Evolutionary conservation across 2,888 invertebrate genomes (phyloP).

Genomic region (Mythimna pallens): DNA sequence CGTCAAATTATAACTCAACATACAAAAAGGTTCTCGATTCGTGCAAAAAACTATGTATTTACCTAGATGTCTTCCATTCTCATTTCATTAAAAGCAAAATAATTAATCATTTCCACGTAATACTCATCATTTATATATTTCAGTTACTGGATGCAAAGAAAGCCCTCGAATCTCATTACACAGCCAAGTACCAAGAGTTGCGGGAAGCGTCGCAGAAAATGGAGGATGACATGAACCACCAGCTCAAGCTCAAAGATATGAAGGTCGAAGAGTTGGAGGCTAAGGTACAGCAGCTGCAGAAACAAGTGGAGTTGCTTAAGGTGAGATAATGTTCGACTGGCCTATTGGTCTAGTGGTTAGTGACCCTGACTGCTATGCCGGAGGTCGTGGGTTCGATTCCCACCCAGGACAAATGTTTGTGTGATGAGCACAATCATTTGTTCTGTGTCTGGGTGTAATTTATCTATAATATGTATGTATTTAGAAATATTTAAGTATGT

Average conservation of each 20-base stretch:
- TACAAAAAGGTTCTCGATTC: no score
- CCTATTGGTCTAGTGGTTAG: no score
- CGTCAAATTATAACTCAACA: no score
- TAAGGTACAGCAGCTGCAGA: slow-evolving; percentile 80
- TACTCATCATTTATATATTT: slow-evolving; percentile 1
- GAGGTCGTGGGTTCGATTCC: no score
- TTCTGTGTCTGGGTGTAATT: no score
- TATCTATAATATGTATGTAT: no score
- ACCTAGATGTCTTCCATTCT: not conserved
- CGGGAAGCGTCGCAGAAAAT: slow-evolving; percentile 90
- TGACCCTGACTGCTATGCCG: no score
- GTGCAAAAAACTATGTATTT: no score
- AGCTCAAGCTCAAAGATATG: slow-evolving; percentile 87
- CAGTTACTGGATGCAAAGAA: slow-evolving; percentile 90
- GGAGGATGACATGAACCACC: slow-evolving; percentile 91
- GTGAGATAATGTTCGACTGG: slow-evolving; percentile 68
- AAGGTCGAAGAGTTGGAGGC: slow-evolving; percentile 84
- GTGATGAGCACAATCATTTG: no score
- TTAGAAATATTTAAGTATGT: no score
- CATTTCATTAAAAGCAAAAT: not conserved
- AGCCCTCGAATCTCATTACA: slow-evolving; percentile 91
- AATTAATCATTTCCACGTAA: not conserved
- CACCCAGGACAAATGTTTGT: no score
- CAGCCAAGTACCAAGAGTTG: slow-evolving; percentile 90
- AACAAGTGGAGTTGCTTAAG: slow-evolving; percentile 81